Percentiles rank a stretch among this genome's conserved stretches.
phyloP scores from a whole-genome alignment of 2,797 vertebrate genomes.

The Clarias laeviceps region DNA sequence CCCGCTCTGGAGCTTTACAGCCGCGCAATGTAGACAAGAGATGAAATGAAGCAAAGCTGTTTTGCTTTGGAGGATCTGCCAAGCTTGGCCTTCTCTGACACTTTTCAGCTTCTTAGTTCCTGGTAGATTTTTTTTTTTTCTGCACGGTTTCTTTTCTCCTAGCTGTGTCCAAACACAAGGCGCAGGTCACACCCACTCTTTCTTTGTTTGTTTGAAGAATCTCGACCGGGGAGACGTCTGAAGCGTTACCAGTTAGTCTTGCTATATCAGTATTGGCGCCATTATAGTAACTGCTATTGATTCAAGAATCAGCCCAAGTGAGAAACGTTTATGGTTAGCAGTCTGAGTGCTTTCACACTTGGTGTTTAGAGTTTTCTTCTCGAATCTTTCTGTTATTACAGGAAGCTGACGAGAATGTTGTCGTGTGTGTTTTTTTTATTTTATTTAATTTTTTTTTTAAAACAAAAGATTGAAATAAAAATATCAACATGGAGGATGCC shows the following conservation, averaged over 20 bases:
- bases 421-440: neutral
- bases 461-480: neutral
- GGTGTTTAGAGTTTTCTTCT: too few relatives aligned
- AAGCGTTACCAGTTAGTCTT: neutral
- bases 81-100: conserved; percentile 25
- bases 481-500: too few relatives aligned
- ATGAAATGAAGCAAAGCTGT: conserved; percentile 6
- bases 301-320: neutral
- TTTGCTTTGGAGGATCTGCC: conserved; percentile 23
- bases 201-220: neutral
- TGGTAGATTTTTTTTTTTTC: neutral
- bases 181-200: neutral
- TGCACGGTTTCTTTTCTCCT: neutral
- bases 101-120: conserved; percentile 26
- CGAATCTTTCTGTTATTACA: neutral
- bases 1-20: conserved; percentile 25
- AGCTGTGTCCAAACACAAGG: neutral
- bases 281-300: neutral
- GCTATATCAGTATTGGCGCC: neutral
- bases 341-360: neutral
- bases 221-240: neutral
- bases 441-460: too few relatives aligned
- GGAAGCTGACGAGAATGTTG: neutral
- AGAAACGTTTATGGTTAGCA: neutral
- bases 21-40: conserved; percentile 6